phyloP scores from a whole-genome alignment of 2,888 invertebrate species.

The Drosophila rellima region DNA sequence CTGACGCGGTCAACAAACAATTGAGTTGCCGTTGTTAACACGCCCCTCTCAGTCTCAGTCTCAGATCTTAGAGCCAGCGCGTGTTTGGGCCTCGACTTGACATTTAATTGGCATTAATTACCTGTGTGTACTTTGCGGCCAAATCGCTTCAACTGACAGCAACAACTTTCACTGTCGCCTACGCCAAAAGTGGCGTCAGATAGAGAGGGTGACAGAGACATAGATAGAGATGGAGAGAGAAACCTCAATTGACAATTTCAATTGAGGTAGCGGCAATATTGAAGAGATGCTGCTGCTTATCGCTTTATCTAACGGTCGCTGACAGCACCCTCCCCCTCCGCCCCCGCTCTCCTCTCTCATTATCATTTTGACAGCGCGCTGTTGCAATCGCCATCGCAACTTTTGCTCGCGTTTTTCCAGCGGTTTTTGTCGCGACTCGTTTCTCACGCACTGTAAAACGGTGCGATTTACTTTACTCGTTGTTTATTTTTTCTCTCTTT shows the following conservation, averaged over 20 bases:
- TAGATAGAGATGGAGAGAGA: constrained; percentile 15
- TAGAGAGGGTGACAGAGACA: background rate
- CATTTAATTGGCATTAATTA: constrained; percentile 81
- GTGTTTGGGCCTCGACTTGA: constrained; percentile 57
- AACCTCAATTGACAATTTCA: constrained; percentile 73
- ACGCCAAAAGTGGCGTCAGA: constrained; percentile 60
- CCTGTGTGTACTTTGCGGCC: constrained; percentile 50
- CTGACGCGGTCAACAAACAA: constrained; percentile 53
- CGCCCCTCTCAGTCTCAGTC: constrained; percentile 41
- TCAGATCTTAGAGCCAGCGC: constrained; percentile 13
- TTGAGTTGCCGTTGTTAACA: constrained; percentile 53
- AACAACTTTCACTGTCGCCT: constrained; percentile 75
- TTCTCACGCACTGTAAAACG: constrained; percentile 52
- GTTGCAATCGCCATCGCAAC: constrained; percentile 34
- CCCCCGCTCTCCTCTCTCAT: background rate
- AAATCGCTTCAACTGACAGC: constrained; percentile 23
- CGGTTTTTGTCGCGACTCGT: constrained; percentile 39
- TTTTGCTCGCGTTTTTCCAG: constrained; percentile 40
- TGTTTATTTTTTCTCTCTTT: background rate
- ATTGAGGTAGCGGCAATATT: constrained; percentile 56
- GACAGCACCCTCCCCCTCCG: background rate
- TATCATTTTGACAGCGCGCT: constrained; percentile 32
- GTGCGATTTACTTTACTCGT: constrained; percentile 12
- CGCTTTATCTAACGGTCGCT: constrained; percentile 44
- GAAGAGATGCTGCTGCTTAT: constrained; percentile 38